Base-by-base conservation (phyloP, 2,797 vertebrate genomes). In the Enteromius afrohamiltoni region DNA sequence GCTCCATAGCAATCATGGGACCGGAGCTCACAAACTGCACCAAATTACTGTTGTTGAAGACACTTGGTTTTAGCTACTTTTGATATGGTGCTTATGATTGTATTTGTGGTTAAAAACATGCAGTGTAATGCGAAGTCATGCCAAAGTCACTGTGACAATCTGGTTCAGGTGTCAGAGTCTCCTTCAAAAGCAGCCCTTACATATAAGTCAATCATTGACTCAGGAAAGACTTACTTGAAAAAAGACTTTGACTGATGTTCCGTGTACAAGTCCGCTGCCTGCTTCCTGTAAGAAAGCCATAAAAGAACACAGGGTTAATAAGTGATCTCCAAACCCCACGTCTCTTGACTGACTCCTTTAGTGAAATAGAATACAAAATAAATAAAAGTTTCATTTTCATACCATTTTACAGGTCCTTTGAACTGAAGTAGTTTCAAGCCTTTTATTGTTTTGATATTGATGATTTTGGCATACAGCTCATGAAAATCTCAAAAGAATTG, bases 211-310 rank as follows among this genome's bases (percentile, higher is more conserved):
- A 93, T 93, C 82, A 93, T 93, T 93, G 80, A 92, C 89, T 55
- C 67, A 80, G 86, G 55, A 87, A 53, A 87, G 75, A 96, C 96
- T 90, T 93, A 97, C 97, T 94, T 97, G 91, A 94, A 97, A 92
- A 95, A 96, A 73, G 96, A 96, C 90, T 94, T 98, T 89, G 96
- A 93, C 74, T 96, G 97, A 93, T 98, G 95, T 83, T 98, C 97
- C 85, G 87, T 81, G 16, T 97, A 95, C 92, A 98, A 96, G 93
- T 98, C 97, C 62, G 93, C 90, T 74, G 96, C 96, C 92, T 97
- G 96, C 93, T 92, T 96, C 93, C 97, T 97, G 92, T 79, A 94
- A 90, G 89, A 85, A 89, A 91, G n/a, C 89, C 91, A 87, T 90
- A 92, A 92, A 90, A 47, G 83, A 67, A 53, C 69, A 75, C 21